A percentile compares a stretch with the other conserved stretches of the same genome.
Evolutionary conservation across 2,888 invertebrate species (phyloP).

Genomic region (Tanytarsus gracilentus): DNA sequence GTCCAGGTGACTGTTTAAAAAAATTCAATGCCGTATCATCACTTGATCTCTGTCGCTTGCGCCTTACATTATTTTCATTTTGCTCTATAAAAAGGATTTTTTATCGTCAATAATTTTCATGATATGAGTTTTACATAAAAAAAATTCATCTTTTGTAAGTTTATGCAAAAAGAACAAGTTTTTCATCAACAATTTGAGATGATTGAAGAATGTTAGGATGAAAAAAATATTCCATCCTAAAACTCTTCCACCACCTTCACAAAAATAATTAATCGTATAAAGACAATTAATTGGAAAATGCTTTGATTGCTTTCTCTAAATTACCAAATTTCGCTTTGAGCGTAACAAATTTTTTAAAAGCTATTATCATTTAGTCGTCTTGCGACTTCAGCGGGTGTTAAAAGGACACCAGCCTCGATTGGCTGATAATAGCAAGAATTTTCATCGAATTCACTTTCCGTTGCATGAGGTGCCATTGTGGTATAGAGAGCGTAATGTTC

Average conservation of each 20-base stretch:
- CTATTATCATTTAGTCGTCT: slow-evolving; percentile 34
- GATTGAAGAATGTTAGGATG: too few species aligned
- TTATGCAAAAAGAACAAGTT: neutral
- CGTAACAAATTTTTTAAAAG: neutral
- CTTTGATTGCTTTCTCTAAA: slow-evolving; percentile 34
- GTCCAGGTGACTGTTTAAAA: slow-evolving; percentile 23
- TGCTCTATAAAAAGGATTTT: slow-evolving; percentile 47
- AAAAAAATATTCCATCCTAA: too few species aligned
- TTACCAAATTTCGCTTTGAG: slow-evolving; percentile 30
- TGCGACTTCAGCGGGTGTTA: slow-evolving; percentile 44
- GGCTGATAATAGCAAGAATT: slow-evolving; percentile 79
- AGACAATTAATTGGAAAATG: slow-evolving; percentile 20
- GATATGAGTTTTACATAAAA: neutral
- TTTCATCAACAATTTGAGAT: too few species aligned
- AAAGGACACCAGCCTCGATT: slow-evolving; percentile 66
- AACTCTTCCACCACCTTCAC: too few species aligned
- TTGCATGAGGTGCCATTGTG: slow-evolving; percentile 75
- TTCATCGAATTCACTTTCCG: slow-evolving; percentile 80
- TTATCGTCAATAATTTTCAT: slow-evolving; percentile 19
- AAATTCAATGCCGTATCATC: slow-evolving; percentile 37
- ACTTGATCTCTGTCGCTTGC: slow-evolving; percentile 50
- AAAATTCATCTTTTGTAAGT: slow-evolving; percentile 8
- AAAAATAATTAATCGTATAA: too few species aligned
- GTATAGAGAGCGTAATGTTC: slow-evolving; percentile 84
- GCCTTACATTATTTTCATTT: slow-evolving; percentile 46